Evolutionary conservation across 2,797 vertebrate genomes (phyloP), one percentile per base, ranked within the genome.

Genomic region (Trichosurus vulpecula): DNA sequence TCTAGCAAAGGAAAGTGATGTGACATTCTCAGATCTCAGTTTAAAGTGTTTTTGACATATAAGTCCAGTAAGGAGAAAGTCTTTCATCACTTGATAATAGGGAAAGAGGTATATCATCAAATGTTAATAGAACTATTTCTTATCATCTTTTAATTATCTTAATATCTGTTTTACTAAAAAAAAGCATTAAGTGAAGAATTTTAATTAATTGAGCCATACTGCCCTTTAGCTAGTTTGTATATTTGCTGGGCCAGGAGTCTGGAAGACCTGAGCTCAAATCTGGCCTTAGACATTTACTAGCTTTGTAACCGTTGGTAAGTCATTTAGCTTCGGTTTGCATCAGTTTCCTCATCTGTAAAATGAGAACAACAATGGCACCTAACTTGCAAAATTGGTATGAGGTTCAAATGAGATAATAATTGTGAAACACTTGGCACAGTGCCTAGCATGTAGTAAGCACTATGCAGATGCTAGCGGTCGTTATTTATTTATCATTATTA

Each of bases 1-100:
- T n/a, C 91, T 96, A 57, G 41, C n/a, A 61, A 95, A 81, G 92
- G n/a, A 66, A 97, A 96, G n/a, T 4, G 91, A 11, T 9, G 54
- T 93, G 93, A 92, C 90, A 52, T 61, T 95, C 56, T 96, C 90
- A 53, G 0, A 92, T 52, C n/a, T 47, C 16, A 95, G 53, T 97
- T 97, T 87, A 92, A 96, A 61, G 94, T 95, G 3, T 3, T 91
- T 52, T 93, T 0, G 74, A 51, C 41, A 19, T 91, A 11, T 95
- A 93, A 56, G 91, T 97, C 93, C 52, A 29, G 51, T 96, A 96
- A 94, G 74, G 91, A 94, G 13, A 11, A 25, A 61, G 4, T 4
- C 92, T 74, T 96, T 94, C 52, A 87, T 96, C 52, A n/a, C 22
- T 96, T 93, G 61, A 10, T 95, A 27, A 92, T 12, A 94, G 95